These are phyloP conservation scores for Portunus trituberculatus DNA, from an alignment of 1,140 invertebrate species.

Conservation along the genomic window DNA sequence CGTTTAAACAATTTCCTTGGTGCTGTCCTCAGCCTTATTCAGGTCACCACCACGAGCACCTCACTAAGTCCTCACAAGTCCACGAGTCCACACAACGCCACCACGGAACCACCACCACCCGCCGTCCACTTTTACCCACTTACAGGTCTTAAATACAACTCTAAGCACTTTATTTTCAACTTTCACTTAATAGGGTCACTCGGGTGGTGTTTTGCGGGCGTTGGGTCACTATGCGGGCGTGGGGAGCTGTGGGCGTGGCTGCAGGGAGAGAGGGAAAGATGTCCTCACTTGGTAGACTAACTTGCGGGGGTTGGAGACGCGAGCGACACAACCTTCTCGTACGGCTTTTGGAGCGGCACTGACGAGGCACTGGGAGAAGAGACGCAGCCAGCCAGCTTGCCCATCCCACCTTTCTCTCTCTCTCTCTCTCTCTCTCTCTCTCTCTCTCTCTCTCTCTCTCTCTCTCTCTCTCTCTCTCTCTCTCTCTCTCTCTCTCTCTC, in stretches of 20 bases:
- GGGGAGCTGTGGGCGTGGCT: neutral
- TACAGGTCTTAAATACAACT: neutral
- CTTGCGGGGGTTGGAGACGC: neutral
- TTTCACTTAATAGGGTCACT: neutral
- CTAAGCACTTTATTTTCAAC: neutral
- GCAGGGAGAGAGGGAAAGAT: neutral
- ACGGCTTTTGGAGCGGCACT: neutral
- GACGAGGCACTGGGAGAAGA: neutral
- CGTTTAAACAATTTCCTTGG: neutral
- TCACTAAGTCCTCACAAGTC: neutral
- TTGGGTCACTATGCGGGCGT: neutral
- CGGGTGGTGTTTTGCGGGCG: neutral
- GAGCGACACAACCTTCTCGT: neutral
- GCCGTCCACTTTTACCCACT: neutral
- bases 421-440: conserved; percentile 52
- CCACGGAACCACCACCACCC: too few species aligned
- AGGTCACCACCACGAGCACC: neutral
- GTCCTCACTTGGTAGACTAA: neutral
- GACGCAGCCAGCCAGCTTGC: neutral
- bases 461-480: conserved; percentile 54
- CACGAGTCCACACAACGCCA: too few species aligned
- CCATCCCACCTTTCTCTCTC: neutral
- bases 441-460: conserved; percentile 52
- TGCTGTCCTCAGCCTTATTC: neutral
- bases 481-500: conserved; percentile 38